Evolutionary conservation across 2,113 vertebrate species (phyloP).

Genomic region (Arenaria interpres): DNA sequence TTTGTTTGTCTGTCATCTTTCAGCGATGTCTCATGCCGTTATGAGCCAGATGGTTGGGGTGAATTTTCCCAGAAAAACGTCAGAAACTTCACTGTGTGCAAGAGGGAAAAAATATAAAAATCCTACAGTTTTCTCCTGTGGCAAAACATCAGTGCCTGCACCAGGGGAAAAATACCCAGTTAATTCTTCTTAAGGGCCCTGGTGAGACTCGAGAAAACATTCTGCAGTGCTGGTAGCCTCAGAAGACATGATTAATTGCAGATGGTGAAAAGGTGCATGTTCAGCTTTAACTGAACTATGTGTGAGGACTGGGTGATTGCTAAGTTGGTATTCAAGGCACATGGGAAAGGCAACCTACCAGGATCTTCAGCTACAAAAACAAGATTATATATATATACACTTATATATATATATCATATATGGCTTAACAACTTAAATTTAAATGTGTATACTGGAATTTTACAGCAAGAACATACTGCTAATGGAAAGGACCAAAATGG

Average conservation of each 20-base stretch:
- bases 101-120: neutral
- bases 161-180: neutral
- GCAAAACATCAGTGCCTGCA: slow-evolving; percentile 15
- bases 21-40: neutral
- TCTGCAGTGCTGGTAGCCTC: slow-evolving; percentile 38
- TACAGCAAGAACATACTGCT: neutral
- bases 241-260: slow-evolving; percentile 51
- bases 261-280: slow-evolving; percentile 25
- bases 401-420: neutral
- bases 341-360: neutral
- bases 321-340: slow-evolving; percentile 28
- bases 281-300: slow-evolving; percentile 15
- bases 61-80: neutral
- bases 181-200: slow-evolving; percentile 24
- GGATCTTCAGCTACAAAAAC: neutral
- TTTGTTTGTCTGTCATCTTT: slow-evolving; percentile 6
- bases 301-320: neutral
- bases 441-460: neutral
- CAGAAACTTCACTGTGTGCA: neutral
- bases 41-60: neutral
- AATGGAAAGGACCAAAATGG: neutral
- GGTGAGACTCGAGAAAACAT: slow-evolving; percentile 15
- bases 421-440: slow-evolving; percentile 13
- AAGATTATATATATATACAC: neutral
- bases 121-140: neutral